Base-by-base conservation (phyloP, 2,888 invertebrate genomes). In the Ligdia adustata region DNA sequence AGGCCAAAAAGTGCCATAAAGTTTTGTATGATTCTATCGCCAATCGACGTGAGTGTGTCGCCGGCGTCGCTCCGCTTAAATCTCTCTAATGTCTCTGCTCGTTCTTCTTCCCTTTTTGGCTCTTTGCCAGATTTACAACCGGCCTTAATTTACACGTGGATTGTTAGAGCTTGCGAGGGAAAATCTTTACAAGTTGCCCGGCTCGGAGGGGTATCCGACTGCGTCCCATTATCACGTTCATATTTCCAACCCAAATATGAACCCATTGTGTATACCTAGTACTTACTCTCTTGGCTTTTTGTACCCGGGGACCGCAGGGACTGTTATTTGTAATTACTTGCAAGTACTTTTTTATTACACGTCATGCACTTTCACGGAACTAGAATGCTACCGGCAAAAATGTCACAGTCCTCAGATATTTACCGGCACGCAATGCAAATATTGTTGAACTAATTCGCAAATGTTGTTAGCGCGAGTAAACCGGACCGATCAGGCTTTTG, bases 221-320 rank as follows among this genome's bases (percentile, higher is more conserved):
- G 64, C 64, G 67, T 55, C 64, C 64, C 59, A 62, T 71, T 70
- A 68, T 67, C 69, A 69, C 63, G 35, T n/a, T n/a, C n/a, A n/a
- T n/a, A n/a, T n/a, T n/a, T 70, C 62, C 78, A 5, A 3, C 79
- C 82, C 85, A 85, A 82, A 82, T 74, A 70, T 76, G 76, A 74
- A 75, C 71, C 75, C 78, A 84, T 85, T 86, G 84, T 85, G 60
- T 67, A 60, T 37, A 46, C 16, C 33, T 62, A 15, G 16, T 31
- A 40, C 45, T 69, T 31, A 40, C 42, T 69, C 62, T 62, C 66
- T 74, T 65, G 57, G 68, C 71, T 77, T 83, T 82, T 82, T 82
- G 68, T 70, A 58, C 56, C 50, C 64, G 52, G 60, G 62, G 60
- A 58, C 57, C 64, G 66, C 62, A 60, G 62, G 65, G 64, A 66